Base-by-base conservation (phyloP, 1,140 invertebrate genomes). In the Hyphantria cunea region DNA sequence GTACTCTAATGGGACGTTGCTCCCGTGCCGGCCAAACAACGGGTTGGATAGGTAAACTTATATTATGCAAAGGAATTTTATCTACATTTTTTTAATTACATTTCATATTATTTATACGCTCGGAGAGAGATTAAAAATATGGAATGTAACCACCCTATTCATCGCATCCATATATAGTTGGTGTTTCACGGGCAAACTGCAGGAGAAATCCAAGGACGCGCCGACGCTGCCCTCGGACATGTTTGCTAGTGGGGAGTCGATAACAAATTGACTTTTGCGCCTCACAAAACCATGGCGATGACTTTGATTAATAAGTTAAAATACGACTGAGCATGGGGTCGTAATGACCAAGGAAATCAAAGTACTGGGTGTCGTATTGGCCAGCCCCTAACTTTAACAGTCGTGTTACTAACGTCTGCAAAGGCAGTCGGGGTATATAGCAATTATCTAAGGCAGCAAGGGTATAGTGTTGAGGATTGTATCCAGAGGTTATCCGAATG, bases 131-230 rank as follows among this genome's bases (percentile, higher is more conserved):
- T n/a, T n/a, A n/a, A n/a, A n/a, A n/a, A n/a, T n/a, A n/a, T n/a
- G n/a, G n/a, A n/a, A n/a, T n/a, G n/a, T n/a, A n/a, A n/a, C n/a
- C n/a, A n/a, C n/a, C n/a, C n/a, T n/a, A n/a, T n/a, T n/a, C n/a
- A n/a, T n/a, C n/a, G n/a, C n/a, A n/a, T n/a, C n/a, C n/a, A n/a
- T n/a, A 59, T 79, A 6, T 55, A 73, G 6, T 42, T 80, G 0
- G 49, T 80, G n/a, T 0, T 54, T 78, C 0, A 41, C 61, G 4
- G 75, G 58, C 0, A 58, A 72, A 64, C 58, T 0, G 47, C 15
- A 25, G 15, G 11, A n/a, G 45, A 48, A 10, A 48, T 48, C 8
- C 45, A 48, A 9, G 25, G 2, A 8, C 1, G 14, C 12, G n/a
- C 12, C 42, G 54, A 59, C 10, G 14, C 12, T 9, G 17, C 44